phyloP scores from a whole-genome alignment of 2,113 vertebrate species.

The Brevimyrus niger region DNA sequence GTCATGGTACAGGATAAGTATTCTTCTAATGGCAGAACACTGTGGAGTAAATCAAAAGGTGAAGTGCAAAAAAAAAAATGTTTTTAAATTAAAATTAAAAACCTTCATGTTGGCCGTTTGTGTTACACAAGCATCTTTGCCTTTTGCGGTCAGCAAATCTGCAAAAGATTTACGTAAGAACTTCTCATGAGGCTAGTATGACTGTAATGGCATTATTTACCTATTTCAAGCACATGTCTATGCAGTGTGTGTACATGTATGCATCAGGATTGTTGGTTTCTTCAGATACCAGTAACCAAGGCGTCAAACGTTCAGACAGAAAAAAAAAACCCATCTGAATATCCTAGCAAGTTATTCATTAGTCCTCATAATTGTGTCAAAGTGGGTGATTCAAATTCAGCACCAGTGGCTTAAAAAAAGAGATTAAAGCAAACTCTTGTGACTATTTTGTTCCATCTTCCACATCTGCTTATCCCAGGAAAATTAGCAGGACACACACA shows the following conservation, averaged over 20 bases:
- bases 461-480: background rate
- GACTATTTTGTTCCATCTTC: background rate
- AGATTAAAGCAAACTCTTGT: background rate
- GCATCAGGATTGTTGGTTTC: background rate
- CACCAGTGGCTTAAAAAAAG: background rate
- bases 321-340: background rate
- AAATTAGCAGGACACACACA: background rate
- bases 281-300: background rate
- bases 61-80: slow-evolving; percentile 23
- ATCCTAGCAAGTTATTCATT: background rate
- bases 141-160: background rate
- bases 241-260: background rate
- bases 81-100: background rate
- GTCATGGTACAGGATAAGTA: background rate
- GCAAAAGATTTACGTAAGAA: background rate
- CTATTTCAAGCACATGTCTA: background rate
- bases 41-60: background rate
- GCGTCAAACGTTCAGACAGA: background rate
- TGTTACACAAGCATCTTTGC: background rate
- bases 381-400: background rate
- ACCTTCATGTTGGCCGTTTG: background rate
- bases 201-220: background rate
- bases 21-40: background rate
- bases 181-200: background rate
- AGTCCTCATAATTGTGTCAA: background rate